phyloP scores from a whole-genome alignment of 2,113 vertebrate species.

The Sclerurus mexicanus region DNA sequence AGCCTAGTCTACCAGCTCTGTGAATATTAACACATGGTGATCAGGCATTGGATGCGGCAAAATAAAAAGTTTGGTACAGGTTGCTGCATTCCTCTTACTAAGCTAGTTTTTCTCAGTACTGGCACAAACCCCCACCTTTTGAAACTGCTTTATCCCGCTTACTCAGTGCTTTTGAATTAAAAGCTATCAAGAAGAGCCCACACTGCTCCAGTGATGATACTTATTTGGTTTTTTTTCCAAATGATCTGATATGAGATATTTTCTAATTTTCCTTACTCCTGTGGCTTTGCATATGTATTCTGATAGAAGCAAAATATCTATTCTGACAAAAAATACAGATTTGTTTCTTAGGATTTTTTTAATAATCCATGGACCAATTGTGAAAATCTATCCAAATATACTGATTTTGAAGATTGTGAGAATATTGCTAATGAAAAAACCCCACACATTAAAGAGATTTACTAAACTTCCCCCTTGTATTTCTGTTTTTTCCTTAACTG shows the following conservation, averaged over 20 bases:
- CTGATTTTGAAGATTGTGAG: not conserved
- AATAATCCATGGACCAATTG: accelerated
- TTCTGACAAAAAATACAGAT: not conserved
- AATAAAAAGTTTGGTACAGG: not conserved
- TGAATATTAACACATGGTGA: not conserved
- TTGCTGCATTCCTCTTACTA: not conserved
- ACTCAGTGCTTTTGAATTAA: not conserved
- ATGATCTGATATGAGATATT: not conserved
- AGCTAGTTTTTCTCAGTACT: not conserved
- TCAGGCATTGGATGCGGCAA: not conserved
- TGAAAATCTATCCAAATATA: not conserved
- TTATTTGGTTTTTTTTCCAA: not conserved
- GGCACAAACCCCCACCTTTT: not conserved
- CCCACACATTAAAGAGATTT: not conserved
- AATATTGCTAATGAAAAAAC: not conserved
- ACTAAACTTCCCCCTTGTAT: not conserved
- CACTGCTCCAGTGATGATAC: not conserved
- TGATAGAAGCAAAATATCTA: not conserved
- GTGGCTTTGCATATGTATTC: not conserved
- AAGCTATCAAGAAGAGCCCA: not conserved
- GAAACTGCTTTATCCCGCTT: not conserved
- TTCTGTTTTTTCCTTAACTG: not conserved
- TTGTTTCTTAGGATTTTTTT: not conserved
- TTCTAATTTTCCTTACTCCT: not conserved
- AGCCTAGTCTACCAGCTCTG: not conserved